phyloP scores from a whole-genome alignment of 23 tunicate species.

The Phallusia fumigata region DNA sequence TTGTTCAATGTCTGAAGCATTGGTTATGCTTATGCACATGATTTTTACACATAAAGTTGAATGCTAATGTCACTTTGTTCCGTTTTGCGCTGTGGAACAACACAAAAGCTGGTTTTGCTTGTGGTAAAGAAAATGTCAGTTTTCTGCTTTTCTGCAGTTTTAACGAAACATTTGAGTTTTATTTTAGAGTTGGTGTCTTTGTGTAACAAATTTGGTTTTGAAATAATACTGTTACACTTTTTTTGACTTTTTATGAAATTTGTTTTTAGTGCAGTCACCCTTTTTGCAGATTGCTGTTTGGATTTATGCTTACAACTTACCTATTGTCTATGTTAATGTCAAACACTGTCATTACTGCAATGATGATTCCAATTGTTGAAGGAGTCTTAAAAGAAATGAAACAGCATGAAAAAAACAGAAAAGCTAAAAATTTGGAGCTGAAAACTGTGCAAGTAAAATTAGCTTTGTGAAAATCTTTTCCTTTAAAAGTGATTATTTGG shows the following conservation, averaged over 20 bases:
- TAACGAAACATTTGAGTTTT: too few species aligned
- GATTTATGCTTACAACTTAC: constrained; percentile 38
- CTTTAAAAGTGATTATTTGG: too few species aligned
- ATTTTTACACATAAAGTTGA: neutral
- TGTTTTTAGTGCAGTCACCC: neutral
- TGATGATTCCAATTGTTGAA: constrained; percentile 38
- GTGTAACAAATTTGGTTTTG: too few species aligned
- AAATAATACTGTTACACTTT: too few species aligned
- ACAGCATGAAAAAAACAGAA: neutral
- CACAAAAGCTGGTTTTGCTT: too few species aligned
- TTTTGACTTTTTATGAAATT: too few species aligned
- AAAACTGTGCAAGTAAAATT: too few species aligned
- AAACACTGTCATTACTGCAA: constrained; percentile 23
- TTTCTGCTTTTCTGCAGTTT: too few species aligned
- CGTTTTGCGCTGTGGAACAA: too few species aligned
- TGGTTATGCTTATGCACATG: neutral
- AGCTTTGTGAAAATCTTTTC: too few species aligned
- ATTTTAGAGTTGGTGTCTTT: too few species aligned
- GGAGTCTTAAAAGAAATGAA: constrained; percentile 13
- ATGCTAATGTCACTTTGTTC: neutral
- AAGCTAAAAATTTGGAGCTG: neutral
- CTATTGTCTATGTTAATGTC: constrained; percentile 30
- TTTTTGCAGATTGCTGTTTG: constrained; percentile 29
- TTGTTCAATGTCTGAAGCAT: neutral
- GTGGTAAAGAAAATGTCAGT: too few species aligned